A percentile compares a stretch with the other conserved stretches of the same genome.
Conservation (phyloP, 2,888 invertebrate genomes). For the Sarcophaga caerulescens region DNA sequence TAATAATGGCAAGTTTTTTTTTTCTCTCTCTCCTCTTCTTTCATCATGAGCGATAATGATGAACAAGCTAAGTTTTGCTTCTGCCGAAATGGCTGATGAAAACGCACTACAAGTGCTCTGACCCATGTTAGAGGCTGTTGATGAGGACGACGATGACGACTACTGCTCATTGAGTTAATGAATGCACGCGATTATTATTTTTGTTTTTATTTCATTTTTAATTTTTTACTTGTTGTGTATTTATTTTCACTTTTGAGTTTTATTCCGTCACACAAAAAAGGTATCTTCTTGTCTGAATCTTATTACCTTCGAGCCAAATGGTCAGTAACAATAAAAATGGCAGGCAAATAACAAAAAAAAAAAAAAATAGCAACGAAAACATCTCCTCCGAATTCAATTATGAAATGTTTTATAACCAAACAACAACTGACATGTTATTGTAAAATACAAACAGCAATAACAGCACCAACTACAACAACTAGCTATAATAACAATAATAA, state of each 20-base stretch:
- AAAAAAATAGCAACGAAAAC: neutral
- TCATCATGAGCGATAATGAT: constrained; percentile 16
- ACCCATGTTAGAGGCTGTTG: too few relatives aligned
- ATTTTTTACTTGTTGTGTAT: neutral
- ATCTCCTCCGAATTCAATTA: constrained; percentile 50
- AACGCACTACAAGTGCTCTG: neutral
- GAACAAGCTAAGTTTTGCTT: neutral
- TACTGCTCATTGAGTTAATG: constrained; percentile 40
- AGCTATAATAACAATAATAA: too few relatives aligned
- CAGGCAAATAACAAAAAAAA: too few relatives aligned
- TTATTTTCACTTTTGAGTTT: neutral
- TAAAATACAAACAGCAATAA: neutral
- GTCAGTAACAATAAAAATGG: constrained; percentile 28
- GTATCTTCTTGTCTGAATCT: constrained; percentile 43
- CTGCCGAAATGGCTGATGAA: neutral
- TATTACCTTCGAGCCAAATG: constrained; percentile 36
- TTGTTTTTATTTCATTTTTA: neutral
- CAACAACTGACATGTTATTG: too few relatives aligned
- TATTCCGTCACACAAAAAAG: neutral
- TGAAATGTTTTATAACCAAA: constrained; percentile 16
- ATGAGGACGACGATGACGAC: constrained; percentile 11
- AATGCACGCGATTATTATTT: constrained; percentile 54
- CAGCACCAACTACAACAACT: too few relatives aligned
- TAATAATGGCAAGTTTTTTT: constrained; percentile 45
- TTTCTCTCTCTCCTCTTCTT: neutral